Evolutionary conservation across 2,113 vertebrate species (phyloP).

Genomic region (Etheostoma spectabile): DNA sequence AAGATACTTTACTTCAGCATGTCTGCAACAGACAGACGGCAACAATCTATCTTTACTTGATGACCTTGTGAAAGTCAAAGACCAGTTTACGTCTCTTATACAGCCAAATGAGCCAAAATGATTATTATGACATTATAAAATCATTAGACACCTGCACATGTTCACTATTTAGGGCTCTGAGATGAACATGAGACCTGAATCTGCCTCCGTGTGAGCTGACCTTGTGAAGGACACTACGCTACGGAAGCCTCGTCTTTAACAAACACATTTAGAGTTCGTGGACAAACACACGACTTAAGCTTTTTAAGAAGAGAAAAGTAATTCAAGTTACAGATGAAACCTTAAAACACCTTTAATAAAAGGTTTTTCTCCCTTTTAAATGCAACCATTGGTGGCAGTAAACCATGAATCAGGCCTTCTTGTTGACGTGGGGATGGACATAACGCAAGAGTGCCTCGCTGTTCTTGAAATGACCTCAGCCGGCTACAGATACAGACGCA

Average conservation of each 20-base stretch:
- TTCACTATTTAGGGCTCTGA: background rate
- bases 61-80: conserved; percentile 56
- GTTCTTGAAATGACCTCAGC: conserved; percentile 70
- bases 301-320: background rate
- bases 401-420: background rate
- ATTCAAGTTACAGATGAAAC: background rate
- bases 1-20: background rate
- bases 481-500: background rate
- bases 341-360: background rate
- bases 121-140: background rate
- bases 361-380: background rate
- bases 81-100: background rate
- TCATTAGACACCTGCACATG: background rate
- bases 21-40: background rate
- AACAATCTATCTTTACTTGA: background rate
- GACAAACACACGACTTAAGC: background rate
- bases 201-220: conserved; percentile 39
- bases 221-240: conserved; percentile 64
- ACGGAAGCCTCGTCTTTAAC: background rate
- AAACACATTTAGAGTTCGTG: background rate
- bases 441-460: background rate
- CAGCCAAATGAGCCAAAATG: background rate
- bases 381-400: rapidly evolving
- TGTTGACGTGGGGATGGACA: background rate
- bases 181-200: conserved; percentile 1